A percentile compares a stretch with the other conserved stretches of the same genome.
Evolutionary conservation across 2,113 vertebrate species (phyloP).

Genomic region (Probosciger aterrimus): DNA sequence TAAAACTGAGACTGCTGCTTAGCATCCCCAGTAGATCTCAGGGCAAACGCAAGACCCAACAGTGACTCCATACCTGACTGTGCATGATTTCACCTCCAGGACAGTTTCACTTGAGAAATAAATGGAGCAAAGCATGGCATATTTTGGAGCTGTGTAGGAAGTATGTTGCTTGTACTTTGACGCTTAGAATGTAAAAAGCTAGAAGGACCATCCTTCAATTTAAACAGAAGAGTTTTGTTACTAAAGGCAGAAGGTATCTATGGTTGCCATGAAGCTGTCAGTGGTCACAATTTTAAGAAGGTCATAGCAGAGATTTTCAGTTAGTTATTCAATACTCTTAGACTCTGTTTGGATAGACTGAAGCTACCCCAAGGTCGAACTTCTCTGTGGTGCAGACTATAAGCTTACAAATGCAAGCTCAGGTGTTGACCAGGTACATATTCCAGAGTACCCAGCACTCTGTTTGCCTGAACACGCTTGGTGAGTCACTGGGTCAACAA

Average conservation of each 20-base stretch:
- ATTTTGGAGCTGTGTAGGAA: background rate
- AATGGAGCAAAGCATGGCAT: background rate
- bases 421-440: background rate
- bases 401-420: constrained; percentile 24
- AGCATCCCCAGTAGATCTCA: background rate
- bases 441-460: background rate
- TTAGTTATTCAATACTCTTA: constrained; percentile 2
- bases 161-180: background rate
- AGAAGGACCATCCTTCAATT: background rate
- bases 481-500: constrained; percentile 7
- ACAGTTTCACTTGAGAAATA: background rate
- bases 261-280: background rate
- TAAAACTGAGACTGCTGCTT: background rate
- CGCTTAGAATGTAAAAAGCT: background rate
- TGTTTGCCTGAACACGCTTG: background rate
- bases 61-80: background rate
- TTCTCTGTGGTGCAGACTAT: background rate
- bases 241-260: background rate
- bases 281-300: background rate
- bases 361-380: background rate
- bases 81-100: background rate
- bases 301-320: background rate
- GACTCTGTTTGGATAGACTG: constrained; percentile 1
- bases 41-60: background rate
- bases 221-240: background rate